Conservation (phyloP, 2,113 vertebrate species). For the Calidris pygmaea region DNA sequence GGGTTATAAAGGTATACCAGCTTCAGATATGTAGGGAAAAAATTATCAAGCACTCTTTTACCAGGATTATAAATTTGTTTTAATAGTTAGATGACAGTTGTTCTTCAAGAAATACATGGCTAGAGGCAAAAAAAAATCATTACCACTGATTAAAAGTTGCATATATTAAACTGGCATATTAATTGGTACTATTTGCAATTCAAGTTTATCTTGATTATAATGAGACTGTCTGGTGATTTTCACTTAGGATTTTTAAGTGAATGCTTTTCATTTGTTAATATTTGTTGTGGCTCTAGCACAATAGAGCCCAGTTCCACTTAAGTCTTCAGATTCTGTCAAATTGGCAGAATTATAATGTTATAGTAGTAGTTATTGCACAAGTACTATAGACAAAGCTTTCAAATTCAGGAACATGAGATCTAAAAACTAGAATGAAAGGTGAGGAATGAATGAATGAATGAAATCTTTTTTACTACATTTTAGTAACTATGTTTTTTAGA, state of each 20-base stretch:
- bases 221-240: background rate
- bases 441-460: background rate
- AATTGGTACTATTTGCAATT: background rate
- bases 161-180: background rate
- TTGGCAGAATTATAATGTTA: background rate
- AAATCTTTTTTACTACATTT: background rate
- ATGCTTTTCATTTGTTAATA: background rate
- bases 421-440: background rate
- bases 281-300: background rate
- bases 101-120: background rate
- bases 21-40: background rate
- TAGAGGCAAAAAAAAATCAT: background rate
- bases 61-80: background rate
- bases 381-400: background rate
- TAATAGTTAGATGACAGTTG: background rate
- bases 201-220: background rate
- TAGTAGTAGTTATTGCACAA: background rate
- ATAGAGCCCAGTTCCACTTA: background rate
- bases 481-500: background rate
- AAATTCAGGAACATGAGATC: background rate
- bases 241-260: background rate
- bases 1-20: background rate
- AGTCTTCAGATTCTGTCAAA: background rate
- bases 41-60: background rate
- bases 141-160: background rate